Evolutionary conservation across 2,113 vertebrate species (phyloP).

Genomic region (Misgurnus mizolepis): DNA sequence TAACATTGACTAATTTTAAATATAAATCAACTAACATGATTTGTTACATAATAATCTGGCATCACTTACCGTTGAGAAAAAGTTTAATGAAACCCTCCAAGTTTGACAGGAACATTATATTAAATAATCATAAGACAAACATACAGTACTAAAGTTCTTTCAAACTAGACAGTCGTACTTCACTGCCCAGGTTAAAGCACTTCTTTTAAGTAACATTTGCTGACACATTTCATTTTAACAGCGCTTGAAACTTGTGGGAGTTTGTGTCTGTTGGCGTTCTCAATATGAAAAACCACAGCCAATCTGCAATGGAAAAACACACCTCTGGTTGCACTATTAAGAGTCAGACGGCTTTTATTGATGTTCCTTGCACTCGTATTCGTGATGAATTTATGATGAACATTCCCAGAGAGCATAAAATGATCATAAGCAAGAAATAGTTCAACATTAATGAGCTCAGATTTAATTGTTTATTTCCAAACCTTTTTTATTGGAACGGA

Average conservation of each 20-base stretch:
- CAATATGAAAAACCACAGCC: conserved; percentile 20
- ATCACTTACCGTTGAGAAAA: background rate
- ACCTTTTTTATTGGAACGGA: background rate
- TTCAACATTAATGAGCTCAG: background rate
- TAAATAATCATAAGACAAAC: conserved; percentile 19
- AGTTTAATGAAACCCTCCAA: background rate
- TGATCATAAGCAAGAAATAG: background rate
- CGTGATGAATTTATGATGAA: background rate
- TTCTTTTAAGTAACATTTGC: conserved; percentile 29
- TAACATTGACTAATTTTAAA: background rate
- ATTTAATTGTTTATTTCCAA: background rate
- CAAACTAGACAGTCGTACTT: conserved; percentile 6
- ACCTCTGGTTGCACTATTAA: background rate
- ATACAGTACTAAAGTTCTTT: background rate
- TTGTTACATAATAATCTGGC: background rate
- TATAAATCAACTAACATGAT: background rate
- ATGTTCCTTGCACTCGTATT: background rate
- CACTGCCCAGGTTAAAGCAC: background rate
- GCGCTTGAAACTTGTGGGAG: conserved; percentile 7
- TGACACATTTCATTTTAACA: conserved; percentile 37
- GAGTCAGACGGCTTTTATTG: background rate
- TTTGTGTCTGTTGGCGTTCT: conserved; percentile 48
- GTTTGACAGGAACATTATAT: conserved; percentile 18
- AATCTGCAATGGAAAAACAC: conserved; percentile 42
- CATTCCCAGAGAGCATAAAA: background rate